phyloP scores from a whole-genome alignment of 2,888 invertebrate genomes.

The Parnassius apollo region DNA sequence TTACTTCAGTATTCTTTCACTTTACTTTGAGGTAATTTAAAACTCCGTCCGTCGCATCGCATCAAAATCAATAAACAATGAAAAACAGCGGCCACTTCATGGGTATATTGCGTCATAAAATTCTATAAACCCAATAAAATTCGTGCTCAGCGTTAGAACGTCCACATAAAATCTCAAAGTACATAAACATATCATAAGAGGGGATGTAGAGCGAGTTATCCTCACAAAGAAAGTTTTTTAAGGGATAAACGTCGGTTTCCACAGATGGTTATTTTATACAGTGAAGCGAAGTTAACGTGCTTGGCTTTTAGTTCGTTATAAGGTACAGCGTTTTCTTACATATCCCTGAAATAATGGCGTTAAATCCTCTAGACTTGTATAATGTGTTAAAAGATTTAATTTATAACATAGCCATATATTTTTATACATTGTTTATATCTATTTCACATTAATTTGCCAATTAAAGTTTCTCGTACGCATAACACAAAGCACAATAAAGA shows the following conservation, averaged over 20 bases:
- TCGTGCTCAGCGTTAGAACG: conserved; percentile 78
- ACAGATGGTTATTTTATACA: conserved; percentile 81
- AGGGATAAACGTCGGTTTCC: conserved; percentile 72
- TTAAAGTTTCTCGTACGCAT: neutral
- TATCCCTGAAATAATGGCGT: neutral
- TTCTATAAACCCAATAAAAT: conserved; percentile 80
- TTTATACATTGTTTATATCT: conserved; percentile 8
- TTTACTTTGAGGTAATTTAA: conserved; percentile 45
- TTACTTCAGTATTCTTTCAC: conserved; percentile 31
- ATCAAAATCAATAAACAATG: conserved; percentile 77
- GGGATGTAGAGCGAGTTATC: conserved; percentile 73
- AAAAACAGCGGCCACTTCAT: conserved; percentile 74
- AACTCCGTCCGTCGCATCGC: conserved; percentile 42
- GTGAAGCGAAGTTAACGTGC: conserved; percentile 68
- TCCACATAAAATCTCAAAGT: conserved; percentile 80
- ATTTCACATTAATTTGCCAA: neutral
- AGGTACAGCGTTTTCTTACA: neutral
- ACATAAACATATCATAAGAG: conserved; percentile 81
- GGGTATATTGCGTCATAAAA: conserved; percentile 73
- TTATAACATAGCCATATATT: neutral
- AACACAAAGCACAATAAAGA: conserved; percentile 54
- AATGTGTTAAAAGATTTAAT: neutral
- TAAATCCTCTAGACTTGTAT: neutral
- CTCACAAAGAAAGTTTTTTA: conserved; percentile 75
- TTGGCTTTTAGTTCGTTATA: conserved; percentile 44